These are phyloP conservation scores for Zosterops japonicus DNA, from an alignment of 2,113 vertebrate genomes.

Conservation along the genomic window DNA sequence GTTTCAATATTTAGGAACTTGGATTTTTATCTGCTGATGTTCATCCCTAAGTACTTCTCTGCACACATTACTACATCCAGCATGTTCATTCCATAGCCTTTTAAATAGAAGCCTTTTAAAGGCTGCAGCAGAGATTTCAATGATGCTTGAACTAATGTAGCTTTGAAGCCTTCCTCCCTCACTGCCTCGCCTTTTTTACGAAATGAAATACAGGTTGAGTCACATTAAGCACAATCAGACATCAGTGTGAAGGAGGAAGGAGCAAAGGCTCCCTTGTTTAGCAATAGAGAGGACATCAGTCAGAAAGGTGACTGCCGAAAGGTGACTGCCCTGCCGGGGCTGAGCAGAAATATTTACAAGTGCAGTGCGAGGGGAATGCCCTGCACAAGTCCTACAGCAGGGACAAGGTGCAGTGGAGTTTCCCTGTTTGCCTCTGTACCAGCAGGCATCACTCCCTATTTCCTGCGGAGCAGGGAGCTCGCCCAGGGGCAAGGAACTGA, in stretches of 20 bases:
- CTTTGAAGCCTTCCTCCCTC: background rate
- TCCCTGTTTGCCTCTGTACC: background rate
- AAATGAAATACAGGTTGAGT: background rate
- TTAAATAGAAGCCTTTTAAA: background rate
- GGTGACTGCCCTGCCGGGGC: background rate
- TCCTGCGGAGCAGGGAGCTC: background rate
- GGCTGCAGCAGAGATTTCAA: background rate
- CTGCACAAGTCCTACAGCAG: accelerated
- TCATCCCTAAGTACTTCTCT: background rate
- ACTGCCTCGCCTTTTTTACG: background rate
- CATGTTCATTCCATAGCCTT: background rate
- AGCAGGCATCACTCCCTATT: background rate
- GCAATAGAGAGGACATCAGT: background rate
- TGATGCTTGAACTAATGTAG: background rate
- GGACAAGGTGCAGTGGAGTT: background rate
- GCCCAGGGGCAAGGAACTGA: background rate
- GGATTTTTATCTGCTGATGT: background rate
- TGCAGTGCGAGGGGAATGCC: accelerated
- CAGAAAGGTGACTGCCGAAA: background rate
- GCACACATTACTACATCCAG: background rate
- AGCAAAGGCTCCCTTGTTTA: background rate
- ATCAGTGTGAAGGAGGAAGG: background rate
- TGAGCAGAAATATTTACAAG: background rate
- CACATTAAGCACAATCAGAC: background rate
- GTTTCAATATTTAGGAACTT: background rate